Conservation (phyloP, 1,140 invertebrate genomes). For the Drosophila ficusphila region DNA sequence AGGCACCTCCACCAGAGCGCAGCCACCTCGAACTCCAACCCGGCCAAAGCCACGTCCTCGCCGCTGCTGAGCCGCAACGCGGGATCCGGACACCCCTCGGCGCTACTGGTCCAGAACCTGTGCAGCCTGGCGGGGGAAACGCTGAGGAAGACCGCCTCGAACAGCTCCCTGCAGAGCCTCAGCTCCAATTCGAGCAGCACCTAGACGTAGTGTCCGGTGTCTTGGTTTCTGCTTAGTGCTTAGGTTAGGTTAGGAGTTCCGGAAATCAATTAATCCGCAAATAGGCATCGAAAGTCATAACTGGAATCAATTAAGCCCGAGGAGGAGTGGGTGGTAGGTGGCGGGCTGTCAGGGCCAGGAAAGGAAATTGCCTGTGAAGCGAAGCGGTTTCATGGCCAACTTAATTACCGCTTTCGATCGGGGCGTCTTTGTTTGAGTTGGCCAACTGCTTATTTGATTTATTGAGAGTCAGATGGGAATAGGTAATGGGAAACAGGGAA, state of each 20-base stretch:
- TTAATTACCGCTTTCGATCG: slow-evolving; percentile 31
- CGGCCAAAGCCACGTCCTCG: slow-evolving; percentile 53
- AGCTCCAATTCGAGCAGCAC: slow-evolving; percentile 78
- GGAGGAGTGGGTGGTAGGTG: background rate
- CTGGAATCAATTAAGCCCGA: slow-evolving; percentile 38
- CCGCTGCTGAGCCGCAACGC: slow-evolving; percentile 37
- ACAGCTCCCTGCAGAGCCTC: slow-evolving; percentile 72
- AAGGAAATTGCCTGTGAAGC: slow-evolving; percentile 42
- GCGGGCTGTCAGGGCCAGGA: slow-evolving; percentile 23
- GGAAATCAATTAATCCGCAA: slow-evolving; percentile 39
- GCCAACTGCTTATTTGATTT: slow-evolving; percentile 22
- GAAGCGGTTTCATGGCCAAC: slow-evolving; percentile 40
- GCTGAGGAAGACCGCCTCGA: slow-evolving; percentile 66
- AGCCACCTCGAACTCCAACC: slow-evolving; percentile 48
- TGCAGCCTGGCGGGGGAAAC: slow-evolving; percentile 60
- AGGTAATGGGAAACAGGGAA: background rate
- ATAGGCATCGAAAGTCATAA: slow-evolving; percentile 42
- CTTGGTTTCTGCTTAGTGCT: slow-evolving; percentile 57
- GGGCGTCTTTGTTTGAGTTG: slow-evolving; percentile 9
- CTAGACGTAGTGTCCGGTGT: slow-evolving; percentile 35
- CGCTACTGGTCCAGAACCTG: slow-evolving; percentile 58
- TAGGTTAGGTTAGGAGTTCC: slow-evolving; percentile 48
- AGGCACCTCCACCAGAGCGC: slow-evolving; percentile 35
- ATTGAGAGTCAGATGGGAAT: slow-evolving; percentile 8
- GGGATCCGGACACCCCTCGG: slow-evolving; percentile 31